Base-by-base conservation (phyloP, 2,888 invertebrate species). In the Coelinius sp. region DNA sequence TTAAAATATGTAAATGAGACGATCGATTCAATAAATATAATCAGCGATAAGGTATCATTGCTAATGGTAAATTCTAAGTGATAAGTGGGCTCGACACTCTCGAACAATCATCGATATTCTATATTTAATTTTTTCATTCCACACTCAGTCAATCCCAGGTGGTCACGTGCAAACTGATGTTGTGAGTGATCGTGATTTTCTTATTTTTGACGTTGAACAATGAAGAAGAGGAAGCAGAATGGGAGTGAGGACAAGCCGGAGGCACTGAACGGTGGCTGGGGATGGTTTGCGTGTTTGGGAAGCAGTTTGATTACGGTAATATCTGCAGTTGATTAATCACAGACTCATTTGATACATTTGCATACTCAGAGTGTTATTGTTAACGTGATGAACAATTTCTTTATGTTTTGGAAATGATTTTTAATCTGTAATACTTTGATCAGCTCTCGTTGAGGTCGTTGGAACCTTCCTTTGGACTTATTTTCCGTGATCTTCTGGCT, bases 281-380 rank as follows among this genome's bases (percentile, higher is more conserved):
- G 93, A 0, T 94, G 94, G 94, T 88, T 93, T 84, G 90, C 94
- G 17, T 91, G 93, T 35, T 81, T 93, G 5, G 94, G 93, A 3
- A 80, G 94, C 81, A 94, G 94, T 88, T 89, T 95, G 85, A 94
- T 95, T 80, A 94, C 95, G 90, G 95, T 95, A 89, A 94, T 53
- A 41, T 68, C 35, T 5, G 27, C 44, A 46, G 53, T 53, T 1
- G n/a, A 20, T 41, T 25, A 8, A 44, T 22, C 12, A 46, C 35
- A n/a, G n/a, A n/a, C n/a, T 8, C 24, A 64, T 65, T 10, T 17
- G n/a, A 12, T 25, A 4, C 22, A 22, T 65, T 64, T 46, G n/a
- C 38, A 24, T 38, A 62, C n/a, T n/a, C n/a, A n/a, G n/a, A n/a
- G n/a, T n/a, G n/a, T n/a, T n/a, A n/a, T n/a, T n/a, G n/a, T n/a